These are phyloP conservation scores for Prosapia bicincta DNA, from an alignment of 2,888 invertebrate genomes.

Conservation along the genomic window DNA sequence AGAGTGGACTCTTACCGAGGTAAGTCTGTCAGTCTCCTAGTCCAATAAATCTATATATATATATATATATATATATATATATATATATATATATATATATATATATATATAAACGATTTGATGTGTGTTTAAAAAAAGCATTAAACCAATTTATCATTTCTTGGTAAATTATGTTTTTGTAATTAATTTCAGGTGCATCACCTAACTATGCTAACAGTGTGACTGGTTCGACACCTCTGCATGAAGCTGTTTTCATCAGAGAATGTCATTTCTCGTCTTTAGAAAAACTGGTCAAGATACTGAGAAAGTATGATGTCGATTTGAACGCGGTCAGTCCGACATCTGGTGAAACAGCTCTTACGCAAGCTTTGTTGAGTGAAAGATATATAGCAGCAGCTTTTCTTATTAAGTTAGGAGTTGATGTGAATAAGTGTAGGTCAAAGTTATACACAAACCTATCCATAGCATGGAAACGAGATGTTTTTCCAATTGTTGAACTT, in stretches of 20 bases:
- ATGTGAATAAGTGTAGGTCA: constrained; percentile 54
- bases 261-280: constrained; percentile 48
- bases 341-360: constrained; percentile 31
- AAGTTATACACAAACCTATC: neutral
- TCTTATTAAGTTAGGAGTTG: constrained; percentile 59
- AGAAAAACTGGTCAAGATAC: constrained; percentile 51
- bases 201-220: constrained; percentile 53
- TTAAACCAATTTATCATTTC: too few species aligned
- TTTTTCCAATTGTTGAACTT: neutral
- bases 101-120: too few species aligned
- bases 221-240: constrained; percentile 57
- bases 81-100: too few species aligned
- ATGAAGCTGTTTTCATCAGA: constrained; percentile 58
- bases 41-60: too few species aligned
- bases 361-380: constrained; percentile 48
- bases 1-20: too few species aligned
- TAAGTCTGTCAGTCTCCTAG: too few species aligned
- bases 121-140: too few species aligned
- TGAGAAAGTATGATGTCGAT: constrained; percentile 50
- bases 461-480: neutral
- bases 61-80: too few species aligned
- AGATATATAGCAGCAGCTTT: constrained; percentile 52
- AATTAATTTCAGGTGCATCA: constrained; percentile 56
- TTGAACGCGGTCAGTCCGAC: constrained; percentile 45
- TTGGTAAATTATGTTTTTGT: too few species aligned